These are phyloP conservation scores for Esox lucius DNA, from an alignment of 2,797 vertebrate species.

Conservation along the genomic window DNA sequence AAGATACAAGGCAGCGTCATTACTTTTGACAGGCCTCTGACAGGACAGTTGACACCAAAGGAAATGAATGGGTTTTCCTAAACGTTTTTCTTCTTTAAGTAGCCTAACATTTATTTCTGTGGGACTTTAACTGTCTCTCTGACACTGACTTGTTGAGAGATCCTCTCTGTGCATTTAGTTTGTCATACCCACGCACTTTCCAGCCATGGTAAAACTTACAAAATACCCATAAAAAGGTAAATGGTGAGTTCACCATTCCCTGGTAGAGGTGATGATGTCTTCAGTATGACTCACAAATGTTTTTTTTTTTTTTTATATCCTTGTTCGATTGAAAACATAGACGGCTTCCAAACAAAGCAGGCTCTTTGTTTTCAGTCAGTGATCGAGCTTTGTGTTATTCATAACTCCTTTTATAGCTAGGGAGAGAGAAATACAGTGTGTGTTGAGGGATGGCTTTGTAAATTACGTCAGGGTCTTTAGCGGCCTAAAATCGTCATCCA, in stretches of 20 bases:
- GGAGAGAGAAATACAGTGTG: slow-evolving; percentile 40
- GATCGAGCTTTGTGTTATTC: slow-evolving; percentile 46
- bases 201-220: slow-evolving; percentile 22
- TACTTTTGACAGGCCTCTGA: neutral
- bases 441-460: slow-evolving; percentile 30
- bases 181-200: slow-evolving; percentile 7
- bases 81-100: neutral
- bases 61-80: neutral
- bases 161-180: slow-evolving; percentile 1
- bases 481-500: slow-evolving; percentile 56
- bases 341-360: slow-evolving; percentile 70
- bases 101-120: neutral
- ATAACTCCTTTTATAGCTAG: slow-evolving; percentile 77
- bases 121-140: slow-evolving; percentile 6
- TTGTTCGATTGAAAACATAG: slow-evolving; percentile 63
- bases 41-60: neutral
- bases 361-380: slow-evolving; percentile 55
- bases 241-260: slow-evolving; percentile 41
- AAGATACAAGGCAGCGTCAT: neutral
- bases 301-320: slow-evolving; percentile 43
- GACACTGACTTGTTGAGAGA: slow-evolving; percentile 5
- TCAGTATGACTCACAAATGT: slow-evolving; percentile 61
- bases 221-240: slow-evolving; percentile 55
- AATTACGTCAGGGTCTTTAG: slow-evolving; percentile 61
- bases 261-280: slow-evolving; percentile 58